Percentiles rank a stretch among this genome's conserved stretches.
Conservation (phyloP, 2,797 vertebrate species). For the Galagoides demidoff region DNA sequence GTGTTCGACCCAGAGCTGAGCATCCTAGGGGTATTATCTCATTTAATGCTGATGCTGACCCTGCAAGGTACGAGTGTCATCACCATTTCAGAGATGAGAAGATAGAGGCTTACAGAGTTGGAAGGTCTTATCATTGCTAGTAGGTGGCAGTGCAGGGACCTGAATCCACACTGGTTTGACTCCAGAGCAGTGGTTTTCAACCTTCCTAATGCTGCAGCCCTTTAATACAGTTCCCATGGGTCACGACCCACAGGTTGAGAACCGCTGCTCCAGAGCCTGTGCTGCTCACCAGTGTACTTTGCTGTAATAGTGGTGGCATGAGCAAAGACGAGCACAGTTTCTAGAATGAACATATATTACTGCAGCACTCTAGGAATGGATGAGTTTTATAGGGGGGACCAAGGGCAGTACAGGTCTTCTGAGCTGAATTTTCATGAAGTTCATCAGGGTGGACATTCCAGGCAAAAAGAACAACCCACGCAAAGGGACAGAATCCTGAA, state of each 20-base stretch:
- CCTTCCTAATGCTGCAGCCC: too few relatives aligned
- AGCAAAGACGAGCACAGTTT: background rate
- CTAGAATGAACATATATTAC: too few relatives aligned
- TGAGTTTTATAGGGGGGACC: background rate
- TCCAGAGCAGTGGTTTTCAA: background rate
- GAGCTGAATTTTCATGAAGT: background rate
- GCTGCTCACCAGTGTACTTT: background rate
- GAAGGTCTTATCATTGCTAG: background rate
- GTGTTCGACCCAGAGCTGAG: background rate
- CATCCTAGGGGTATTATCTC: background rate
- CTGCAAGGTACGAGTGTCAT: background rate
- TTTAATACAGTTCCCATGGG: too few relatives aligned
- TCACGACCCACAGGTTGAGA: too few relatives aligned
- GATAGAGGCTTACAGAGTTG: background rate
- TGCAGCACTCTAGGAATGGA: background rate
- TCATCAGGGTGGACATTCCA: background rate
- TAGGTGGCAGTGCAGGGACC: background rate
- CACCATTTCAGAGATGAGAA: background rate
- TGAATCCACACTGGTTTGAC: background rate
- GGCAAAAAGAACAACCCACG: background rate
- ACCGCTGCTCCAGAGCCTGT: background rate
- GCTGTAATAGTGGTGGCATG: background rate
- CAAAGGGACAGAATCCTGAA: background rate
- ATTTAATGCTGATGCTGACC: background rate
- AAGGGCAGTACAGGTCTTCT: background rate